phyloP scores from a whole-genome alignment of 2,113 vertebrate species.

The Calyptomena viridis region DNA sequence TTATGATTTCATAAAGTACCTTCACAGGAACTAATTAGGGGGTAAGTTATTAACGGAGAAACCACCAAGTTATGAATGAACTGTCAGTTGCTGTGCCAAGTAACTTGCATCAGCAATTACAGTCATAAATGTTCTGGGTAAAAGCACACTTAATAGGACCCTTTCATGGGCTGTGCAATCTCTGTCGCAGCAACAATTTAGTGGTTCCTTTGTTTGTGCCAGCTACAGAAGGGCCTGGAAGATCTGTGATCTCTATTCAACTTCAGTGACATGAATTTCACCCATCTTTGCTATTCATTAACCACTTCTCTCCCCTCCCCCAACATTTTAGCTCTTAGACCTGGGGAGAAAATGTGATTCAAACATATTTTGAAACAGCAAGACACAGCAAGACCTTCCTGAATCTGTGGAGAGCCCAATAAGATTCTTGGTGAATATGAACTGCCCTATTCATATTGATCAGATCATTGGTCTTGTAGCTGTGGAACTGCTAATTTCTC shows the following conservation, averaged over 20 bases:
- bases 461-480: not conserved
- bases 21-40: conserved; percentile 43
- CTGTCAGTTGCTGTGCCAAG: conserved; percentile 17
- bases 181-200: not conserved
- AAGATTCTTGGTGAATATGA: not conserved
- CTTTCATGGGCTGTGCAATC: not conserved
- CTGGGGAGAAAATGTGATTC: not conserved
- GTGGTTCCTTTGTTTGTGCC: not conserved
- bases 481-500: not conserved
- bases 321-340: not conserved
- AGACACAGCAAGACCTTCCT: not conserved
- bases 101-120: conserved; percentile 2
- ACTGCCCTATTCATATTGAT: not conserved
- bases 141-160: conserved; percentile 28
- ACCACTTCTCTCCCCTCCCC: not conserved
- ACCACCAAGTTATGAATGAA: conserved; percentile 28
- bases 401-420: not conserved
- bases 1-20: conserved; percentile 6
- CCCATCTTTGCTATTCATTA: not conserved
- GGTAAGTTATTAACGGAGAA: not conserved
- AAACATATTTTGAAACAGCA: not conserved
- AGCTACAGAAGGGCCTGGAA: conserved; percentile 4
- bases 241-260: not conserved
- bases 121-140: conserved; percentile 5
- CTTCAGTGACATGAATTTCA: not conserved